phyloP scores from a whole-genome alignment of 1,140 invertebrate genomes.

The Conopomorpha cramerella region DNA sequence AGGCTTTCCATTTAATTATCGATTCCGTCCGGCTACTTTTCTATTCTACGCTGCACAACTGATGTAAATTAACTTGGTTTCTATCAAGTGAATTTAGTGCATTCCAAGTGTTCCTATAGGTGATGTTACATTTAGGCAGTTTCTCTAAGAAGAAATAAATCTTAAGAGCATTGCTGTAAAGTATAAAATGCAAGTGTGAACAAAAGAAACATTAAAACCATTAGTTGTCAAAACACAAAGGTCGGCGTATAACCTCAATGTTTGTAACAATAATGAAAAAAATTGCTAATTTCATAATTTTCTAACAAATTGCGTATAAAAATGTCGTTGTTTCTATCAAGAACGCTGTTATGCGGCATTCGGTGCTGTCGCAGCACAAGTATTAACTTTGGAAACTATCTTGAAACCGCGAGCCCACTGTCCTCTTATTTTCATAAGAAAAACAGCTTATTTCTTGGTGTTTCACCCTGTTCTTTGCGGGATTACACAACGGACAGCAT shows the following conservation, averaged over 20 bases:
- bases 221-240: slow-evolving; percentile 3
- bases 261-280: slow-evolving; percentile 10
- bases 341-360: slow-evolving; percentile 23
- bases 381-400: slow-evolving; percentile 8
- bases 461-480: slow-evolving; percentile 10
- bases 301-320: slow-evolving; percentile 4
- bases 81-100: too few species aligned
- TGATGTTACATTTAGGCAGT: too few species aligned
- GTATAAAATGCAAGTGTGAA: too few species aligned
- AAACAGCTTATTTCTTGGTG: slow-evolving; percentile 19
- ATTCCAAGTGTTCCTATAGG: too few species aligned
- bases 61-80: too few species aligned
- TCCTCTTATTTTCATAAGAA: slow-evolving; percentile 13
- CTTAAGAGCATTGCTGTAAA: too few species aligned
- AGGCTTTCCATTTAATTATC: too few species aligned
- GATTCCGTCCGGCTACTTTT: too few species aligned
- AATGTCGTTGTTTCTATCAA: slow-evolving; percentile 41
- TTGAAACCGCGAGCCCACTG: slow-evolving; percentile 13
- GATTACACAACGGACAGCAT: slow-evolving; percentile 23
- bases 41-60: too few species aligned
- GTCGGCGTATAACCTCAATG: slow-evolving; percentile 19
- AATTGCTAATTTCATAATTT: not conserved
- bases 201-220: too few species aligned
- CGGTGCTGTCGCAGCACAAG: slow-evolving; percentile 15
- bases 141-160: too few species aligned